These are phyloP conservation scores for Polypterus senegalus DNA, from an alignment of 2,113 vertebrate genomes.

Conservation along the genomic window DNA sequence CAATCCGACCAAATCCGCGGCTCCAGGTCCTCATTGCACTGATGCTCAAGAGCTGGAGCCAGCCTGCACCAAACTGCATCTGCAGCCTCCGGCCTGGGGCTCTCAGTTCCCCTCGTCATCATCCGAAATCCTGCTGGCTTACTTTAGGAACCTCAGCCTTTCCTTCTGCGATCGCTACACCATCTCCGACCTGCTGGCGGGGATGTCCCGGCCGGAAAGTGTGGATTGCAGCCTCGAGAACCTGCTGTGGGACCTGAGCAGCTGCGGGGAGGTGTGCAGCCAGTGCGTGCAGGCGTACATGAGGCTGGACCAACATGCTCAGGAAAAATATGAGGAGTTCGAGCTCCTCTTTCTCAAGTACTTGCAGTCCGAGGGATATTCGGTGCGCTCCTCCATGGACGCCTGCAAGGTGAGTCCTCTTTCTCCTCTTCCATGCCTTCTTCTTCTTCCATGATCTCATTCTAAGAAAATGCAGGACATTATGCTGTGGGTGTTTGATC, in stretches of 20 bases:
- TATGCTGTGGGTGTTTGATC: too few relatives aligned
- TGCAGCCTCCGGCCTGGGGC: slow-evolving; percentile 43
- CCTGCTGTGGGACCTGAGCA: slow-evolving; percentile 56
- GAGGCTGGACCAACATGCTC: slow-evolving; percentile 75
- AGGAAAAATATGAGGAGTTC: slow-evolving; percentile 81
- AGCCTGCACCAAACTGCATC: slow-evolving; percentile 46
- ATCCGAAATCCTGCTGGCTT: slow-evolving; percentile 57
- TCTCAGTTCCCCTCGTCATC: slow-evolving; percentile 43
- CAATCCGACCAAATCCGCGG: slow-evolving; percentile 46
- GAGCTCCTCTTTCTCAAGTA: slow-evolving; percentile 69
- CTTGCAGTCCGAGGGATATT: slow-evolving; percentile 66
- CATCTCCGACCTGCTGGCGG: slow-evolving; percentile 64
- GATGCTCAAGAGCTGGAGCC: slow-evolving; percentile 44
- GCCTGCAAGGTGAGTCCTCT: slow-evolving; percentile 59
- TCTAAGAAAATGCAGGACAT: too few relatives aligned
- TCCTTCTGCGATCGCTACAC: slow-evolving; percentile 70
- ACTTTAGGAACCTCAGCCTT: slow-evolving; percentile 69
- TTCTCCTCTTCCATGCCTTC: not conserved
- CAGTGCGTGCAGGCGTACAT: slow-evolving; percentile 65
- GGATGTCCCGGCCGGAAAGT: slow-evolving; percentile 64
- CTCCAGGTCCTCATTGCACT: slow-evolving; percentile 31
- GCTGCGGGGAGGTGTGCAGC: slow-evolving; percentile 56
- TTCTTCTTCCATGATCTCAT: too few relatives aligned
- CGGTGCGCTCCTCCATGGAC: slow-evolving; percentile 60
- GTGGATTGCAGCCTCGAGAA: slow-evolving; percentile 66